Conservation (phyloP, 2,888 invertebrate genomes). For the Uropetala carovei region DNA sequence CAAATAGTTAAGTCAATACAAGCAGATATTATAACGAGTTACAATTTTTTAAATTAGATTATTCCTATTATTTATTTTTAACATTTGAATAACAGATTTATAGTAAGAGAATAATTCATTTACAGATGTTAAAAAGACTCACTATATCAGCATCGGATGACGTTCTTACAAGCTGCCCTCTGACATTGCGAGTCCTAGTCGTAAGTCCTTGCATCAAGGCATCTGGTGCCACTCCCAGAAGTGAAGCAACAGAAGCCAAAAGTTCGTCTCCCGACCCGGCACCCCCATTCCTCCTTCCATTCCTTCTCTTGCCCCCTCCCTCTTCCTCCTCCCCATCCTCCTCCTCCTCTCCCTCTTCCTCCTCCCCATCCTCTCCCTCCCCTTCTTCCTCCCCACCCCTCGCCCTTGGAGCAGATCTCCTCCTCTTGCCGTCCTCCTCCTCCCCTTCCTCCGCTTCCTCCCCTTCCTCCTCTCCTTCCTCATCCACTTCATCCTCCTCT, state of each 20-base stretch:
- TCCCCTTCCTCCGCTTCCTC: slow-evolving; percentile 38
- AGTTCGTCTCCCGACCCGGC: slow-evolving; percentile 83
- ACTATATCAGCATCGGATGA: slow-evolving; percentile 89
- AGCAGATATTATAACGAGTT: no score
- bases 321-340: slow-evolving; percentile 23
- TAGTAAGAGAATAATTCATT: no score
- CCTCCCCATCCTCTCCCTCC: slow-evolving; percentile 55
- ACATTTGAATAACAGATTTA: no score
- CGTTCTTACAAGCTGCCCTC: slow-evolving; percentile 88
- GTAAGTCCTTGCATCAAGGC: slow-evolving; percentile 89
- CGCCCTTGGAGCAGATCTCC: slow-evolving; percentile 14
- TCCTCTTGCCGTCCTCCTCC: slow-evolving; percentile 37
- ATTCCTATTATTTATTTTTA: no score
- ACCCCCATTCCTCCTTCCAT: slow-evolving; percentile 81
- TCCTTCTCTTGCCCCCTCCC: slow-evolving; percentile 78
- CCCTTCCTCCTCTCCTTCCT: slow-evolving; percentile 39
- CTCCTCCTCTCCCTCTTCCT: slow-evolving; percentile 46
- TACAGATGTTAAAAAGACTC: slow-evolving; percentile 68
- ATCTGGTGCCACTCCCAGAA: slow-evolving; percentile 86
- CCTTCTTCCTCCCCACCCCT: slow-evolving; percentile 17
- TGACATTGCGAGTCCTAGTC: slow-evolving; percentile 86
- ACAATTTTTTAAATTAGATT: no score
- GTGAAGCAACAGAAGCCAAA: slow-evolving; percentile 89
- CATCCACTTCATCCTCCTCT: slow-evolving; percentile 12
- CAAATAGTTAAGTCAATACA: no score